Evolutionary conservation across 2,888 invertebrate species (phyloP).

Genomic region (Polyommatus icarus): DNA sequence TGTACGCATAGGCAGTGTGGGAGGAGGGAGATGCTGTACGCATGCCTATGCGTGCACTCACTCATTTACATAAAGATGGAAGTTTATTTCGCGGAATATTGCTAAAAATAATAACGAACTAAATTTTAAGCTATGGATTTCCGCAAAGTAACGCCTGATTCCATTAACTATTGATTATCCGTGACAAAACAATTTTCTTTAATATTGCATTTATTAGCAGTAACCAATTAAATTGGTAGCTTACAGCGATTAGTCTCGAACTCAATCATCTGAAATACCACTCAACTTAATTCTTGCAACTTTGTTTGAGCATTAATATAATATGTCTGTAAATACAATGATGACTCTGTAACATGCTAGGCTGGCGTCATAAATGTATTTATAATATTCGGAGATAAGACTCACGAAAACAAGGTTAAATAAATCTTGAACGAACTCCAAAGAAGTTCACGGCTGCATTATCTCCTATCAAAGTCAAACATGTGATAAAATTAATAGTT

Average conservation of each 20-base stretch:
- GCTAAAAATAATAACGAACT: no score
- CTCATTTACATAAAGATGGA: no score
- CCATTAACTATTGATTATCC: not conserved
- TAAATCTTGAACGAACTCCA: not conserved
- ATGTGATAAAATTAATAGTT: not conserved
- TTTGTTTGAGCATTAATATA: not conserved
- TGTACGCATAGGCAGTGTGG: no score
- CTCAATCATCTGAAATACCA: not conserved
- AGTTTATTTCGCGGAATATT: no score
- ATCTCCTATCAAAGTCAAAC: not conserved
- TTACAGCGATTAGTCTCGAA: not conserved
- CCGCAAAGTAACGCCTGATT: no score
- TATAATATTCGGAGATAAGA: conserved; percentile 20
- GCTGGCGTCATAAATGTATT: conserved; percentile 3
- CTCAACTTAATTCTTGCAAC: not conserved
- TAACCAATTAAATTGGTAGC: not conserved
- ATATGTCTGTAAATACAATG: not conserved
- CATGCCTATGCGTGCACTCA: no score
- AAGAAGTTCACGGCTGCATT: conserved; percentile 1
- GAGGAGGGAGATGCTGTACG: no score
- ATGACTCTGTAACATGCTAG: conserved; percentile 1
- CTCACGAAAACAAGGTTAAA: conserved; percentile 23
- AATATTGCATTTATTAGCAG: not conserved
- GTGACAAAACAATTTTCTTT: not conserved
- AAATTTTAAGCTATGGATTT: no score